These are phyloP conservation scores for Gallinago jamesoni DNA, from an alignment of 2,113 vertebrate genomes.

Conservation along the genomic window DNA sequence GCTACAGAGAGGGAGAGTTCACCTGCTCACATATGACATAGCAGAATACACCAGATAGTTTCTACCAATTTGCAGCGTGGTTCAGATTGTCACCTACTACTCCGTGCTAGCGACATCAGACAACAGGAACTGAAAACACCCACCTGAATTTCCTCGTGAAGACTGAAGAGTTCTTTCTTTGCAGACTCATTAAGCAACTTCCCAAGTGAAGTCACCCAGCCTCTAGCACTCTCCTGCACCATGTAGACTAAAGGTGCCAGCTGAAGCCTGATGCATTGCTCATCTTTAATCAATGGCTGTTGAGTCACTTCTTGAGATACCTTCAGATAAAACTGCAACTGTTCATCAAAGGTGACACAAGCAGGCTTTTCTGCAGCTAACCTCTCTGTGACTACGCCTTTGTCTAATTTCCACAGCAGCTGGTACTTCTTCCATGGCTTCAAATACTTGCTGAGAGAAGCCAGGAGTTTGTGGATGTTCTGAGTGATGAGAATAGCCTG, in stretches of 20 bases:
- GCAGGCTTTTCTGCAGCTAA: constrained; percentile 84
- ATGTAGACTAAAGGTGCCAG: constrained; percentile 79
- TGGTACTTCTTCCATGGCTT: constrained; percentile 85
- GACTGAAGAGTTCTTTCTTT: constrained; percentile 78
- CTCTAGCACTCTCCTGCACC: constrained; percentile 79
- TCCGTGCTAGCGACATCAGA: background rate
- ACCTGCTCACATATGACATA: background rate
- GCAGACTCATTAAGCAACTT: constrained; percentile 84
- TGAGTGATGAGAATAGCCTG: constrained; percentile 77
- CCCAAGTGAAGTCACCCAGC: constrained; percentile 85
- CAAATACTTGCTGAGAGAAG: constrained; percentile 76
- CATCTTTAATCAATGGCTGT: constrained; percentile 77
- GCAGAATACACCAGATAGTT: background rate
- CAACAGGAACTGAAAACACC: background rate
- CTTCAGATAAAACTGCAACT: constrained; percentile 83
- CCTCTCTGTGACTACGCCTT: constrained; percentile 78
- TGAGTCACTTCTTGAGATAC: constrained; percentile 77
- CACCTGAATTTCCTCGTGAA: constrained; percentile 85
- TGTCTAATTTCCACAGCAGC: constrained; percentile 88
- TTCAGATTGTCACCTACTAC: background rate
- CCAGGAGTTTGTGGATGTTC: constrained; percentile 80
- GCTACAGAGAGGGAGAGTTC: background rate
- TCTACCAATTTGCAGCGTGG: background rate
- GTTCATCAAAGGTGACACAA: constrained; percentile 84
- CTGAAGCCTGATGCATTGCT: constrained; percentile 83